Conservation (phyloP, 2,797 vertebrate species). For the Rallus crepitans region DNA sequence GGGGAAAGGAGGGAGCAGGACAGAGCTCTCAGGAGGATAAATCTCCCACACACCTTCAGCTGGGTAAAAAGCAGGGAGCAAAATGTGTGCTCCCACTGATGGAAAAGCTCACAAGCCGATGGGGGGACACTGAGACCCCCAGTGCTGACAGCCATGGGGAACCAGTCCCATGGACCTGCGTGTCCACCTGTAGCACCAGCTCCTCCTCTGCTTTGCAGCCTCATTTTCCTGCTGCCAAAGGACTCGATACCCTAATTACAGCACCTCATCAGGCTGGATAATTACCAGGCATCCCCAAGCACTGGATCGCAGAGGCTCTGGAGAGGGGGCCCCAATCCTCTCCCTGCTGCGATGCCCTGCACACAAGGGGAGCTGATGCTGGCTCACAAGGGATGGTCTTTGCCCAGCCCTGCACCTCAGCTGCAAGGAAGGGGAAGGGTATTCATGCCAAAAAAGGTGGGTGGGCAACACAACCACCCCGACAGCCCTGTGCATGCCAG, state of each 20-base stretch:
- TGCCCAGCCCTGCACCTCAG: fast-evolving
- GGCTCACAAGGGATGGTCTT: not conserved
- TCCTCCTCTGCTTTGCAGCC: not conserved
- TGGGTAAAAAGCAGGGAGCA: not conserved
- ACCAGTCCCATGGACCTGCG: fast-evolving
- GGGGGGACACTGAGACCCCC: not conserved
- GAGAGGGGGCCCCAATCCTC: not conserved
- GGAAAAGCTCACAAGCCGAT: fast-evolving
- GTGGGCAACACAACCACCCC: not conserved
- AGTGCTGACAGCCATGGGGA: not conserved
- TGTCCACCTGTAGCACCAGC: not conserved
- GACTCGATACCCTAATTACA: not conserved
- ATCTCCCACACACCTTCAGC: not conserved
- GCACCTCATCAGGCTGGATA: not conserved
- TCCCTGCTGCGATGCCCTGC: not conserved
- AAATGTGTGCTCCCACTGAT: fast-evolving
- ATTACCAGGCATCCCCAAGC: not conserved
- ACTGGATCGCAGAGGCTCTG: fast-evolving
- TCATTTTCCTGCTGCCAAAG: not conserved
- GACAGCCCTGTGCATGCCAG: too few species aligned
- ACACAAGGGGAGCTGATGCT: not conserved
- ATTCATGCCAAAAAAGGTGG: not conserved
- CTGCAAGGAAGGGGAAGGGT: not conserved
- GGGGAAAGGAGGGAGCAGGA: not conserved
- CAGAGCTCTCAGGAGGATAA: not conserved